Conservation (phyloP, 2,888 invertebrate genomes). For the Polydrusus tereticollis region DNA sequence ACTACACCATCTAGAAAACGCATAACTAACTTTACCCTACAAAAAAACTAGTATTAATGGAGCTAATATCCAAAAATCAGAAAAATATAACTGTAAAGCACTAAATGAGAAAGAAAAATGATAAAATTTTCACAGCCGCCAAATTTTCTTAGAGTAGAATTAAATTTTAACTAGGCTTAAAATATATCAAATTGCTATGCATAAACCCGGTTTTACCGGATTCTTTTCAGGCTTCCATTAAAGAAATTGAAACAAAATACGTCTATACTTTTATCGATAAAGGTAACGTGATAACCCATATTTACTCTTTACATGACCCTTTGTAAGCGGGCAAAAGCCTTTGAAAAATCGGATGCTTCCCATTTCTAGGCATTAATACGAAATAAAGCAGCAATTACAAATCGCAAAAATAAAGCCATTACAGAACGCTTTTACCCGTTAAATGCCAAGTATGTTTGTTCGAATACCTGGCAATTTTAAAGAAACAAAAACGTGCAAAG, state of each 20-base stretch:
- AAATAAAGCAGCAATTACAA: conserved; percentile 38
- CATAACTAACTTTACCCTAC: too few relatives aligned
- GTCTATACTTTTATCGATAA: background rate
- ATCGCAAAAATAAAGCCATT: conserved; percentile 34
- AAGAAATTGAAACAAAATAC: background rate
- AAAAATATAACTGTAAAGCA: too few relatives aligned
- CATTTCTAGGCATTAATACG: conserved; percentile 18
- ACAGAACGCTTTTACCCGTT: conserved; percentile 29
- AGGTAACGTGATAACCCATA: background rate
- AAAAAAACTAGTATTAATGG: too few relatives aligned
- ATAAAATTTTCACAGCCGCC: too few relatives aligned
- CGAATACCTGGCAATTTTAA: conserved; percentile 30
- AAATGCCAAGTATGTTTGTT: conserved; percentile 24
- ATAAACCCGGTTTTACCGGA: too few relatives aligned
- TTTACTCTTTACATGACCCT: background rate
- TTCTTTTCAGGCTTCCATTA: too few relatives aligned
- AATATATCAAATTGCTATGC: too few relatives aligned
- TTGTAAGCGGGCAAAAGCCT: conserved; percentile 26
- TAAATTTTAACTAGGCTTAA: too few relatives aligned
- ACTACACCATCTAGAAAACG: too few relatives aligned
- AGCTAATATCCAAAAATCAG: too few relatives aligned
- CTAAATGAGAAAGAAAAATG: too few relatives aligned
- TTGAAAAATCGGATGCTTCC: conserved; percentile 25
- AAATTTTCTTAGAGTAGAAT: too few relatives aligned
- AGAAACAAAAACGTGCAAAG: conserved; percentile 39